Evolutionary conservation across 2,888 invertebrate species (phyloP).

Genomic region (Drosophila sordidapex): DNA sequence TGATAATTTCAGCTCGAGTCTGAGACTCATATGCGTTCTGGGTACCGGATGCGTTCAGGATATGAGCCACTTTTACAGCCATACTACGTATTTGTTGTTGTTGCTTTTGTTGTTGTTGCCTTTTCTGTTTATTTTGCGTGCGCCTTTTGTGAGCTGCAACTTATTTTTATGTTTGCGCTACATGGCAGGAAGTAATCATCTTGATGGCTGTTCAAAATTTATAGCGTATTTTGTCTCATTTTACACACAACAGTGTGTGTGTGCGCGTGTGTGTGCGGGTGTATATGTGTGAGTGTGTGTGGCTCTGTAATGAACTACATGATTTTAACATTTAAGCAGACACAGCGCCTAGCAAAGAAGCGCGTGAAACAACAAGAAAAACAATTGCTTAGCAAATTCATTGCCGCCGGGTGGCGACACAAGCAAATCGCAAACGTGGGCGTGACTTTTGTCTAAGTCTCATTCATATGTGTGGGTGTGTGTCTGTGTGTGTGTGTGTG

Average conservation of each 20-base stretch:
- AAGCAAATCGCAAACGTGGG: constrained; percentile 43
- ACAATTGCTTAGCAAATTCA: constrained; percentile 60
- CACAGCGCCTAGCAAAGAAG: constrained; percentile 49
- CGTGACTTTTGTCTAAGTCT: constrained; percentile 57
- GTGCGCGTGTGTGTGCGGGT: neutral
- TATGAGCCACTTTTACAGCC: constrained; percentile 78
- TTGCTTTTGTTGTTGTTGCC: constrained; percentile 50
- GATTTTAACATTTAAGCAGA: constrained; percentile 75
- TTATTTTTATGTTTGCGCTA: constrained; percentile 76
- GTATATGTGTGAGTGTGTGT: constrained; percentile 6
- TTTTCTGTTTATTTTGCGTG: constrained; percentile 69
- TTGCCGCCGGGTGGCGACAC: constrained; percentile 51
- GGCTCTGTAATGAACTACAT: constrained; percentile 72
- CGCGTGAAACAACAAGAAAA: constrained; percentile 46
- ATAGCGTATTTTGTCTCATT: constrained; percentile 62
- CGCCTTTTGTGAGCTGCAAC: constrained; percentile 63
- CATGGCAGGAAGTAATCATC: constrained; percentile 80
- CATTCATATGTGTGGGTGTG: constrained; percentile 21
- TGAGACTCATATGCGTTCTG: constrained; percentile 67
- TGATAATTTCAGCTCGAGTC: constrained; percentile 70
- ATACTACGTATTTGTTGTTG: constrained; percentile 61
- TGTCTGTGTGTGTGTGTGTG: constrained; percentile 31
- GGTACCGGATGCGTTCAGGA: constrained; percentile 75
- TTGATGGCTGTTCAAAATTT: constrained; percentile 79
- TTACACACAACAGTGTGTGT: neutral